Evolutionary conservation across 2,888 invertebrate species (phyloP).

Genomic region (Cryptocephalus moraei): DNA sequence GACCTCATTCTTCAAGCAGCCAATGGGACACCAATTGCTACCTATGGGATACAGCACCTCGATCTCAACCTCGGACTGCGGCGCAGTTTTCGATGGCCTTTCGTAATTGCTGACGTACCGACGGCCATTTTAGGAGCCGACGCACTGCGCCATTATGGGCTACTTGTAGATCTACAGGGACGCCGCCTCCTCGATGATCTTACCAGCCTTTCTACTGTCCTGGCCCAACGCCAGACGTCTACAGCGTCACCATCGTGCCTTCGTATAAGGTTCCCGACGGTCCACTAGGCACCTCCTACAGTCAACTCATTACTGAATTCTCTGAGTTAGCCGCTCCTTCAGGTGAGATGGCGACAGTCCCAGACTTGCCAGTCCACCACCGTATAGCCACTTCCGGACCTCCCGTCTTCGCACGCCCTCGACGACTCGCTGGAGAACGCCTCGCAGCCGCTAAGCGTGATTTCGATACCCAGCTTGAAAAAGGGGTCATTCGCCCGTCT

Average conservation of each 20-base stretch:
- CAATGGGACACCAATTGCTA: slow-evolving; percentile 2
- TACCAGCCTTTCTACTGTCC: background rate
- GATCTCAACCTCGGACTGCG: slow-evolving; percentile 10
- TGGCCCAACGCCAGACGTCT: background rate
- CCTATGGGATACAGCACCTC: slow-evolving; percentile 1
- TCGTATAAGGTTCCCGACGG: no score
- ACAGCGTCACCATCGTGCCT: no score
- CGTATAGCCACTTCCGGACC: slow-evolving; percentile 23
- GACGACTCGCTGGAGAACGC: no score
- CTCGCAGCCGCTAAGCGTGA: no score
- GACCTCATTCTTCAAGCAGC: slow-evolving; percentile 2
- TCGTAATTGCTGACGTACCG: slow-evolving; percentile 13
- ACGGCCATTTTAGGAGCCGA: slow-evolving; percentile 15
- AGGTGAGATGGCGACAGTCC: no score
- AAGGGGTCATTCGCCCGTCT: slow-evolving; percentile 22
- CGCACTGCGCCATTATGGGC: slow-evolving; percentile 9
- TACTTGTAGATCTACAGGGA: slow-evolving; percentile 9
- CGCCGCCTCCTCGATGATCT: slow-evolving; percentile 5
- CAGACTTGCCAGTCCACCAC: slow-evolving; percentile 10
- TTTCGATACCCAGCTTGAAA: slow-evolving; percentile 20
- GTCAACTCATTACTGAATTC: background rate
- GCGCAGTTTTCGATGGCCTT: slow-evolving; percentile 10
- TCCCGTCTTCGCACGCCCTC: slow-evolving; percentile 21
- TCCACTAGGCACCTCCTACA: no score
- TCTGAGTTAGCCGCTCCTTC: background rate